Conservation (phyloP, 1,140 invertebrate species). For the Drosophila funebris region DNA sequence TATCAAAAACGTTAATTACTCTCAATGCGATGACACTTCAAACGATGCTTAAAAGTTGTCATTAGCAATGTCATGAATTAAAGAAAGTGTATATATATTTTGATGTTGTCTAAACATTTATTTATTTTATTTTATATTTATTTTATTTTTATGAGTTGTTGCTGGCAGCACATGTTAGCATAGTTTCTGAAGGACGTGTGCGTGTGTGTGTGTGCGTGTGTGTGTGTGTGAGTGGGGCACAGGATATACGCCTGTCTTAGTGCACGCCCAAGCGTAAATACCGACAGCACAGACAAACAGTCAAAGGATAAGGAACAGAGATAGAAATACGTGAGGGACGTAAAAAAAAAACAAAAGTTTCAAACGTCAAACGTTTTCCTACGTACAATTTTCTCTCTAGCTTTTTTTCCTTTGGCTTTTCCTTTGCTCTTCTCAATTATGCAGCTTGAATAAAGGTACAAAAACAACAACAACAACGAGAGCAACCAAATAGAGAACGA, state of each 20-base stretch:
- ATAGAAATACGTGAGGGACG: background rate
- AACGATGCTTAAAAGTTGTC: conserved; percentile 18
- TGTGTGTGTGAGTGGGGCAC: conserved; percentile 13
- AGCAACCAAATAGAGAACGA: conserved; percentile 50
- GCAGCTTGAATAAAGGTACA: conserved; percentile 68
- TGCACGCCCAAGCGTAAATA: conserved; percentile 56
- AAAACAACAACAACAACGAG: conserved; percentile 28
- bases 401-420: conserved; percentile 8
- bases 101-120: background rate
- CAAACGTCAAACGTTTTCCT: conserved; percentile 48
- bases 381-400: conserved; percentile 7
- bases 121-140: conserved; percentile 25
- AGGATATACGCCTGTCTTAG: conserved; percentile 65
- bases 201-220: conserved; percentile 26
- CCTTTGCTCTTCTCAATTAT: conserved; percentile 63
- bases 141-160: conserved; percentile 9
- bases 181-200: conserved; percentile 59
- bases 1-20: conserved; percentile 27
- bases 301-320: background rate
- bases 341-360: conserved; percentile 45
- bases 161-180: conserved; percentile 24
- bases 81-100: background rate
- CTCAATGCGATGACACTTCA: conserved; percentile 22
- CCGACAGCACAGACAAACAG: conserved; percentile 12
- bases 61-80: no score